Conservation (phyloP, 2,797 vertebrate species). For the Bradypodion pumilum region DNA sequence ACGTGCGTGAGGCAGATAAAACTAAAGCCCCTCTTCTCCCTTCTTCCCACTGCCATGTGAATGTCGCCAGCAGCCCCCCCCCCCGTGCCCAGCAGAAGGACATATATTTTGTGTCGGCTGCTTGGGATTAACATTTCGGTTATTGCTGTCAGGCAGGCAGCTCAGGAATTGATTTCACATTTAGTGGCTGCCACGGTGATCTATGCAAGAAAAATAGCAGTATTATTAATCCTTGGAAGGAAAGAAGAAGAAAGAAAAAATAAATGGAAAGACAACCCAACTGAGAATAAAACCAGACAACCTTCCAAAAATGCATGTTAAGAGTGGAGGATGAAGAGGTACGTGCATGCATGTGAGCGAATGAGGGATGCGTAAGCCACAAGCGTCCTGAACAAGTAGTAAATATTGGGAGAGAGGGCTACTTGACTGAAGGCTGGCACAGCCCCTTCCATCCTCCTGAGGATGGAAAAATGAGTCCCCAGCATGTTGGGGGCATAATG, state of each 20-base stretch:
- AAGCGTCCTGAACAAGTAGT: not conserved
- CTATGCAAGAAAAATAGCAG: slow-evolving; percentile 67
- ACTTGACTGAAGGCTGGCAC: no score
- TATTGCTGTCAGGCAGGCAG: slow-evolving; percentile 65
- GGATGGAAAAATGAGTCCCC: no score
- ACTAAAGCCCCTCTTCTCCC: slow-evolving; percentile 1
- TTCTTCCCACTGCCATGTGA: slow-evolving; percentile 12
- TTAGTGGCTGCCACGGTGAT: slow-evolving; percentile 67
- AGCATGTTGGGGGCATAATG: no score
- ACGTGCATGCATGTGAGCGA: no score
- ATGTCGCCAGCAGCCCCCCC: slow-evolving; percentile 34
- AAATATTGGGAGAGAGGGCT: not conserved
- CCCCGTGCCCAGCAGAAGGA: slow-evolving; percentile 31
- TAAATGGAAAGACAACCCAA: not conserved
- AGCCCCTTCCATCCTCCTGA: no score
- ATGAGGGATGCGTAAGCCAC: no score
- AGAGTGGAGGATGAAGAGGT: not conserved
- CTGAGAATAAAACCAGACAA: not conserved
- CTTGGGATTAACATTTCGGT: slow-evolving; percentile 65
- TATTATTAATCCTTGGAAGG: slow-evolving; percentile 65
- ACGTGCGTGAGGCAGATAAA: no score
- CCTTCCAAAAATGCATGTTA: not conserved
- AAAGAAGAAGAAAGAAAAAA: not conserved
- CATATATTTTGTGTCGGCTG: slow-evolving; percentile 49
- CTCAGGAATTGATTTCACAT: slow-evolving; percentile 70